These are phyloP conservation scores for Bolborhynchus lineola DNA, from an alignment of 2,113 vertebrate species.

Conservation along the genomic window DNA sequence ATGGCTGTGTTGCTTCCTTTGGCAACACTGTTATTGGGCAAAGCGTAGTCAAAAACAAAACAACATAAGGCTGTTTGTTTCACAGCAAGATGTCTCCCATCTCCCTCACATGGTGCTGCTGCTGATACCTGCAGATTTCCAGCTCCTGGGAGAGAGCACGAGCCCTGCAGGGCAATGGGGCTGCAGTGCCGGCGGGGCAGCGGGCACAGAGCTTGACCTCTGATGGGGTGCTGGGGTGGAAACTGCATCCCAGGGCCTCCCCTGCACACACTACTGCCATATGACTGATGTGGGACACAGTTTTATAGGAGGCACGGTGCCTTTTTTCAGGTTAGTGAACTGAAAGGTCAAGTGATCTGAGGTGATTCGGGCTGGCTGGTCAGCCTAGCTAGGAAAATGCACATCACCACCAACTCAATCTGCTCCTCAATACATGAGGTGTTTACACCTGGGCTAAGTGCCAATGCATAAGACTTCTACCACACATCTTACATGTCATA, in stretches of 20 bases:
- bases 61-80: conserved; percentile 52
- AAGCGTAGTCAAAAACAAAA: conserved; percentile 29
- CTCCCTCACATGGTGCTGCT: not conserved
- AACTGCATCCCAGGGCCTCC: not conserved
- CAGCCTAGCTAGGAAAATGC: not conserved
- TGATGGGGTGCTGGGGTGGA: not conserved
- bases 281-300: not conserved
- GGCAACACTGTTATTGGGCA: conserved; percentile 31
- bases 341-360: not conserved
- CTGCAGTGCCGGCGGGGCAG: rapidly evolving
- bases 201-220: not conserved
- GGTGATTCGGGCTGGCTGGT: not conserved
- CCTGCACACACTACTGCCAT: not conserved
- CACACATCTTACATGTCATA: not conserved
- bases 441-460: not conserved
- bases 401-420: not conserved
- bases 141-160: not conserved
- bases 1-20: conserved; percentile 37
- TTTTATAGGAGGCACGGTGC: not conserved
- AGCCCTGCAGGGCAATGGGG: not conserved
- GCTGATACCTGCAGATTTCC: not conserved
- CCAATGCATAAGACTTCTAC: not conserved
- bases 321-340: not conserved
- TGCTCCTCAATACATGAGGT: not conserved
- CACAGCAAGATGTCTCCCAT: not conserved